Evolutionary conservation across 2,113 vertebrate genomes (phyloP), one percentile per base, ranked within the genome.

Genomic region (Neoarius graeffei): DNA sequence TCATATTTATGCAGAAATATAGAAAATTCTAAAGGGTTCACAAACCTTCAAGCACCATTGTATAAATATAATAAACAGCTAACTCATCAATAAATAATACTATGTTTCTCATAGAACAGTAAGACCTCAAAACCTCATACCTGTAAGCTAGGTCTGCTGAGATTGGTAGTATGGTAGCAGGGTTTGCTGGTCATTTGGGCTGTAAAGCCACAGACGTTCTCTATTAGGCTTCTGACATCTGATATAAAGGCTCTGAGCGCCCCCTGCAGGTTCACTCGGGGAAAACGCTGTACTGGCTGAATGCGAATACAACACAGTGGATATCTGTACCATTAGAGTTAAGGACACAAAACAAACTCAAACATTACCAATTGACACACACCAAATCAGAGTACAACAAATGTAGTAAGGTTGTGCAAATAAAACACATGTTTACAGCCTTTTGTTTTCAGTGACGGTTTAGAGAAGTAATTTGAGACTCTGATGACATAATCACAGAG

Each of bases 231-330:
- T 71, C 93, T 95, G 90, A 97, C 4, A 87, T 97, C 96, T 84
- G 93, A 93, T 92, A 96, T 57, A 92, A 99, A 98, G 91, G 91
- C 89, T 89, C 82, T 93, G 86, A 97, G 83, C 83, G 94, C 95
- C 77, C 83, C 92, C 95, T 96, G 95, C 90, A 93, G 93, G 92
- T 97, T 92, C 66, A 91, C 92, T 85, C 94, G 92, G 7, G 96
- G 95, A 85, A 96, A 97, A 90, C 94, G 95, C 91, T 98, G 96
- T 19, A 95, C 74, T 1, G 96, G 96, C 90, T 97, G 96, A 92
- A 96, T 97, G 93, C 97, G 95, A 89, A 99, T 91, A 86, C 98
- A 99, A 90, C 92, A 95, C 89, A 97, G 91, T 71, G 97, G 98
- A 85, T 99, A 99, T 5, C 95, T 96, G 91, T 74, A n/a, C 10